Conservation (phyloP, 2,797 vertebrate genomes). For the Schizopygopsis pylzovi region DNA sequence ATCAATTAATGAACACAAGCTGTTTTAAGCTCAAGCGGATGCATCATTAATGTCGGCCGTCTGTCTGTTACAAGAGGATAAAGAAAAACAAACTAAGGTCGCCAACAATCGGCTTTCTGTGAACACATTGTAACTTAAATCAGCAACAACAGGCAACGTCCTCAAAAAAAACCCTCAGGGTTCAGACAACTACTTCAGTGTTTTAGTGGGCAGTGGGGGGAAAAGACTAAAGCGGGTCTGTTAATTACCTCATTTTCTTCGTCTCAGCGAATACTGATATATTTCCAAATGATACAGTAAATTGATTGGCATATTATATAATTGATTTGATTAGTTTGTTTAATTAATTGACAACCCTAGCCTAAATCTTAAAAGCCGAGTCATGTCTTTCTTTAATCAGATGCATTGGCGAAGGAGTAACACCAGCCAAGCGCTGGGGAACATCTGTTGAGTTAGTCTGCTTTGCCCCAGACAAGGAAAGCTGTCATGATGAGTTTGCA, state of each 20-base stretch:
- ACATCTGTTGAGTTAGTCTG: conserved; percentile 63
- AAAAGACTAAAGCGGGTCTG: not conserved
- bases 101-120: not conserved
- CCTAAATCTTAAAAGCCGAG: conserved; percentile 51
- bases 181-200: not conserved
- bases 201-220: conserved; percentile 22
- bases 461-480: conserved; percentile 49
- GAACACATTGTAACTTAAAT: not conserved
- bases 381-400: conserved; percentile 55
- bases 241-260: not conserved
- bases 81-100: conserved; percentile 10
- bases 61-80: conserved; percentile 47
- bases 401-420: conserved; percentile 49
- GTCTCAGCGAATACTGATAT: not conserved
- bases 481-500: conserved; percentile 62
- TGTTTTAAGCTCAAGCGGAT: conserved; percentile 55
- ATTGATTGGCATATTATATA: not conserved
- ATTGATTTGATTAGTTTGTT: not conserved
- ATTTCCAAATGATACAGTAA: not conserved
- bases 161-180: not conserved
- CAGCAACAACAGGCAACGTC: not conserved
- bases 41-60: conserved; percentile 59
- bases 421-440: conserved; percentile 39
- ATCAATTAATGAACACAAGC: conserved; percentile 66
- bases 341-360: not conserved